Evolutionary conservation across 2,797 vertebrate genomes (phyloP).

Genomic region (Lagodon rhomboides): DNA sequence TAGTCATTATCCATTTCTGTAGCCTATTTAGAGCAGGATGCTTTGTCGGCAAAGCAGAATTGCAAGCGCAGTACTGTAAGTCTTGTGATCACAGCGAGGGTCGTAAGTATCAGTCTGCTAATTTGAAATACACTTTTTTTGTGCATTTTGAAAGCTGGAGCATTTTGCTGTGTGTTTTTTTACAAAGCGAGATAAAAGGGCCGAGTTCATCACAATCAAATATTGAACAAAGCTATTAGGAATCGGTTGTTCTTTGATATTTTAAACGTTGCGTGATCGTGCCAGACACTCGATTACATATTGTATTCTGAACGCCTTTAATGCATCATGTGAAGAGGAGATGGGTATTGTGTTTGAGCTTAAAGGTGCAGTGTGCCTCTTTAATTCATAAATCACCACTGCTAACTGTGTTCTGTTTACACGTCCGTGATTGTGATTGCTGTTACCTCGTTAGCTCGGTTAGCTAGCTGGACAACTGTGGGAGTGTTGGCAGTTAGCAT

Average conservation of each 20-base stretch:
- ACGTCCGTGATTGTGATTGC: no score
- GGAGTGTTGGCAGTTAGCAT: no score
- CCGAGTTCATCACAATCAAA: conserved; percentile 5
- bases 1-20: conserved; percentile 49
- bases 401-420: no score
- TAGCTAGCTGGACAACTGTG: no score
- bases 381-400: no score
- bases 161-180: conserved; percentile 7
- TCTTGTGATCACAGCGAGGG: conserved; percentile 6
- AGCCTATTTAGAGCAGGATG: conserved; percentile 58
- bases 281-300: conserved; percentile 1
- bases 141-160: conserved; percentile 14
- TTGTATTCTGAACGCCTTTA: neutral
- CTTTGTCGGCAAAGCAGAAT: conserved; percentile 34
- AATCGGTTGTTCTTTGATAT: conserved; percentile 5
- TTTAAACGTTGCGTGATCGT: conserved; percentile 8
- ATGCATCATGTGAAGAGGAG: neutral
- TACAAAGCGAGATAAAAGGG: conserved; percentile 11
- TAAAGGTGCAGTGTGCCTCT: no score
- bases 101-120: conserved; percentile 24
- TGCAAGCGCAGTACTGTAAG: conserved; percentile 18
- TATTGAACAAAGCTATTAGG: conserved; percentile 12
- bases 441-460: no score
- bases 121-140: conserved; percentile 14
- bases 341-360: neutral